Base-by-base conservation (phyloP, 2,113 vertebrate species). In the Thamnophis sirtalis region DNA sequence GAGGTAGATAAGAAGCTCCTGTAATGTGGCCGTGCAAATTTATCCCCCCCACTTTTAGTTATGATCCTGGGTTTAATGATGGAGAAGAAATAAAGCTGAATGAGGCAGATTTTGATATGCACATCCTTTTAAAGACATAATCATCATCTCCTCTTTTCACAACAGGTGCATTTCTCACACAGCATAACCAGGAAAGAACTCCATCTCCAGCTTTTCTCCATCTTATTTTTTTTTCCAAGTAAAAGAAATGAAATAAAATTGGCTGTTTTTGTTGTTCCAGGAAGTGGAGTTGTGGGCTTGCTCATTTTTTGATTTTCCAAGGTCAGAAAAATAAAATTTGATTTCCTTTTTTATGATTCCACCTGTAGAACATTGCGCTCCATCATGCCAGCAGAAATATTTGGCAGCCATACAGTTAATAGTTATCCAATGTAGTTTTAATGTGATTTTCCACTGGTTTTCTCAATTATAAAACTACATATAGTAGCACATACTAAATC, bases 351-450 rank as follows among this genome's bases (percentile, higher is more conserved):
- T 24, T 24, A 60, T 90, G 92, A 93, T 89, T 51, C 95, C 90
- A 86, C 92, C 94, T 93, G 92, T 92, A 92, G 93, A 95, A n/a
- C 89, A 92, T 91, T 93, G 86, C 9, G 0, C 21, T 48, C n/a
- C 89, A 60, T 21, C 49, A 86, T 24, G 93, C 89, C 93, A 94
- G 93, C 91, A 89, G 51, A 88, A 94, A 54, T 94, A 93, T 91
- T 88, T 95, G 84, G 55, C 92, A 93, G n/a, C 22, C 49, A 60
- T 90, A 87, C 22, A 92, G 58, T 33, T 60, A 2, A 4, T 49
- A 50, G 13, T 93, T 90, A 55, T 88, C 85, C 90, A 93, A 80
- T 26, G 3, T 48, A 88, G 88, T 0, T 92, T 91, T 92, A 38
- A 0, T 28, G 11, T 15, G 0, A 5, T 26, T 38, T 24, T 50